Conservation (phyloP, 64 coral and sea anemone species). For the Montipora foliosa region DNA sequence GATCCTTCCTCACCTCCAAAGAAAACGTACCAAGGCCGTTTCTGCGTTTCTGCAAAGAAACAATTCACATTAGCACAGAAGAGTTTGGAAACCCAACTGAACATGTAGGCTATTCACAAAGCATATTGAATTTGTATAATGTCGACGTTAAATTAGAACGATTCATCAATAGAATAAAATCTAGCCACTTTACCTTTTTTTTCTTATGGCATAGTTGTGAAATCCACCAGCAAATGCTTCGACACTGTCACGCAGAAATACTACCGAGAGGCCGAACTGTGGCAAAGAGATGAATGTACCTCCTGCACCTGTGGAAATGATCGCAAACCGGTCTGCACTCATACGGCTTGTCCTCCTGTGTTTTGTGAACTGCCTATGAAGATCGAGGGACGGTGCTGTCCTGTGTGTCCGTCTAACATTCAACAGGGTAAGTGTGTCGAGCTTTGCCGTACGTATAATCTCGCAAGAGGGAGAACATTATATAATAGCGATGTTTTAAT, state of each 20-base stretch:
- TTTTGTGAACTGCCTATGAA: constrained; percentile 60
- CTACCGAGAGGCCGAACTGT: constrained; percentile 84
- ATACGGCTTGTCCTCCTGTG: constrained; percentile 45
- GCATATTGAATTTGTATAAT: no score
- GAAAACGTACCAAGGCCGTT: no score
- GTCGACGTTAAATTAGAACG: no score
- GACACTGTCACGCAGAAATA: constrained; percentile 83
- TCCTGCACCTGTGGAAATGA: constrained; percentile 63
- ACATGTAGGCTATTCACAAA: no score
- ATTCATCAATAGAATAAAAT: no score
- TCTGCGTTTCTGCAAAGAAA: no score
- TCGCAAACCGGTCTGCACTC: constrained; percentile 60
- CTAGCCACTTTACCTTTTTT: neutral
- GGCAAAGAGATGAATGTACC: constrained; percentile 89
- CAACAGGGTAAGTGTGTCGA: constrained; percentile 60
- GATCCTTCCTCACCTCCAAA: no score
- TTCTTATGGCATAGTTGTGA: constrained; percentile 9
- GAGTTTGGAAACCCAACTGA: no score
- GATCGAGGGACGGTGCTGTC: constrained; percentile 77
- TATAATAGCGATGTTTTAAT: no score
- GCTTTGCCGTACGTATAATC: neutral
- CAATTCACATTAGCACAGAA: no score
- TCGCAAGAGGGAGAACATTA: no score
- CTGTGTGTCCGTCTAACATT: constrained; percentile 68
- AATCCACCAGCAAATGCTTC: constrained; percentile 56